Evolutionary conservation across 1,140 invertebrate genomes (phyloP).

Genomic region (Medauroidea extradentata): DNA sequence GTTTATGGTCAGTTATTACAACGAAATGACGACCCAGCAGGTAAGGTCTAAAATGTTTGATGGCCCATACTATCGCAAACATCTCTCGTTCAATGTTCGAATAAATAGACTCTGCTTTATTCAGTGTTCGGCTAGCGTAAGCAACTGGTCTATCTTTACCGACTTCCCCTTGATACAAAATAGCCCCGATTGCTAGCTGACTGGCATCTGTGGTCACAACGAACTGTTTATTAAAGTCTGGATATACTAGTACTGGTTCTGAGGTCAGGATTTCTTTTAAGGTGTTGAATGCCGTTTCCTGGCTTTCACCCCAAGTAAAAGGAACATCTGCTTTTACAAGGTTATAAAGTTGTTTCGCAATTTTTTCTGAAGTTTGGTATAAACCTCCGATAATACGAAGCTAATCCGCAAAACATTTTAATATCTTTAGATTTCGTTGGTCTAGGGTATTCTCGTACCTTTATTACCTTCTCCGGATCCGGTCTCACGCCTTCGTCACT

Average conservation of each 20-base stretch:
- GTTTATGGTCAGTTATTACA: slow-evolving; percentile 40
- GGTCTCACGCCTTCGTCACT: too few species aligned
- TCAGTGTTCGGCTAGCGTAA: slow-evolving; percentile 27
- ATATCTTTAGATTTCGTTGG: too few species aligned
- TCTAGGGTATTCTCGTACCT: too few species aligned
- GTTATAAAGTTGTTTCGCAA: slow-evolving; percentile 35
- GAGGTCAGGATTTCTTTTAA: slow-evolving; percentile 13
- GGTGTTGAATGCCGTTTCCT: slow-evolving; percentile 32
- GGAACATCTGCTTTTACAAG: slow-evolving; percentile 35
- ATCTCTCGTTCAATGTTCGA: slow-evolving; percentile 39
- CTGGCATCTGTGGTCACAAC: slow-evolving; percentile 54
- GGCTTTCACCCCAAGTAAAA: slow-evolving; percentile 27
- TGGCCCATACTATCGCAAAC: slow-evolving; percentile 40
- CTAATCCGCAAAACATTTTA: too few species aligned
- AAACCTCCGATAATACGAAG: too few species aligned
- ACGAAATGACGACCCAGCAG: slow-evolving; percentile 37
- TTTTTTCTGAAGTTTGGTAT: too few species aligned
- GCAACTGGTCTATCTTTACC: slow-evolving; percentile 32
- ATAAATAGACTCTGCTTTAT: slow-evolving; percentile 19
- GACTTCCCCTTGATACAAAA: slow-evolving; percentile 33
- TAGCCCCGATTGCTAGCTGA: slow-evolving; percentile 46
- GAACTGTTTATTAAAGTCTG: slow-evolving; percentile 37
- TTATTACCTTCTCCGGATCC: too few species aligned
- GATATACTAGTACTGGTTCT: slow-evolving; percentile 37
- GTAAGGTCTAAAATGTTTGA: slow-evolving; percentile 47